phyloP scores from a whole-genome alignment of 2,797 vertebrate genomes.

The Aulostomus chinensis region DNA sequence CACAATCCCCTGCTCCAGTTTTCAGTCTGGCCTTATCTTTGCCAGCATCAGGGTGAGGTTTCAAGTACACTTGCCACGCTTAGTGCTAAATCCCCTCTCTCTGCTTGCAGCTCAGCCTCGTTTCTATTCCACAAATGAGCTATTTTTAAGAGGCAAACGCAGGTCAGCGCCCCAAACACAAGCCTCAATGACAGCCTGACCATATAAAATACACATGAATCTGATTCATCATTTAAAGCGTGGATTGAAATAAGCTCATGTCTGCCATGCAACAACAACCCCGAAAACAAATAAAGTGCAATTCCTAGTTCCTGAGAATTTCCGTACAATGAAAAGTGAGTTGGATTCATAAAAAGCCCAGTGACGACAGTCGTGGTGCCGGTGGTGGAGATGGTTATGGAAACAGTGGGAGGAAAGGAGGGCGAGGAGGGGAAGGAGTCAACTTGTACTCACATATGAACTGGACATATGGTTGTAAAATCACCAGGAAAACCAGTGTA shows the following conservation, averaged over 20 bases:
- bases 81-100: constrained; percentile 38
- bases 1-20: constrained; percentile 29
- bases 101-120: constrained; percentile 20
- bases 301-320: constrained; percentile 34
- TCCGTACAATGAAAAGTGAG: constrained; percentile 25
- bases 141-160: constrained; percentile 24
- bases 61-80: constrained; percentile 45
- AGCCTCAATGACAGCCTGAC: too few species aligned
- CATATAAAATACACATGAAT: too few species aligned
- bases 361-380: constrained; percentile 55
- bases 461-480: background rate
- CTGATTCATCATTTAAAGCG: background rate
- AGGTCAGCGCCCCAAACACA: background rate
- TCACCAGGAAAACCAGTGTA: constrained; percentile 11
- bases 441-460: constrained; percentile 1
- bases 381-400: constrained; percentile 44
- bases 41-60: constrained; percentile 33
- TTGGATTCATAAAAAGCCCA: constrained; percentile 43
- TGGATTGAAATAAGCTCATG: background rate
- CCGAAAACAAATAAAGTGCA: constrained; percentile 26
- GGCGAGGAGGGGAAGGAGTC: constrained; percentile 6
- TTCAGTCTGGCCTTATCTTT: constrained; percentile 21
- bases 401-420: constrained; percentile 30
- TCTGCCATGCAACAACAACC: background rate
- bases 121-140: constrained; percentile 8